Evolutionary conservation across 1,140 invertebrate species (phyloP).

Genomic region (Holotrichia oblita): DNA sequence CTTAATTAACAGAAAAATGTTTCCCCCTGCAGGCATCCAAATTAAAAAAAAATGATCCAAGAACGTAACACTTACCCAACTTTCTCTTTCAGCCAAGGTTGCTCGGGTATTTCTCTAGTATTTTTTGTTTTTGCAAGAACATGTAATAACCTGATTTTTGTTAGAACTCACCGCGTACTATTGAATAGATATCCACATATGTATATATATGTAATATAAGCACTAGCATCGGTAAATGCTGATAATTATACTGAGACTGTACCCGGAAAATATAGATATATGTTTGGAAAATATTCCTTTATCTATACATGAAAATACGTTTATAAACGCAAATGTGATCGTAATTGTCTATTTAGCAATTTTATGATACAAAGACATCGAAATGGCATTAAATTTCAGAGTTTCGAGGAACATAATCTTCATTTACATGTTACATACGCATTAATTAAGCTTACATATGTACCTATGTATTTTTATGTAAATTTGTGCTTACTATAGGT

Average conservation of each 20-base stretch:
- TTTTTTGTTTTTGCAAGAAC: not conserved
- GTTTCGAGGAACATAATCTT: not conserved
- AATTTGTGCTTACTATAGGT: too few relatives aligned
- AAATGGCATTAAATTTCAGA: not conserved
- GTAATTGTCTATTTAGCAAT: not conserved
- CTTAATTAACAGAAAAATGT: not conserved
- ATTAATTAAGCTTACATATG: too few relatives aligned
- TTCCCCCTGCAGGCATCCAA: not conserved
- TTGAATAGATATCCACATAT: not conserved
- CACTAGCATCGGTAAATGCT: not conserved
- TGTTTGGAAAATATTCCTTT: not conserved
- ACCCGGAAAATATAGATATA: not conserved
- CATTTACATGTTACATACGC: too few relatives aligned
- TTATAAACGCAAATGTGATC: not conserved
- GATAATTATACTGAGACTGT: not conserved
- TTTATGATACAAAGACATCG: not conserved
- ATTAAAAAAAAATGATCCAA: not conserved
- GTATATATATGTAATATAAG: not conserved
- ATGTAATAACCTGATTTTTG: conserved; percentile 8
- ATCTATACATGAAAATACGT: conserved; percentile 5
- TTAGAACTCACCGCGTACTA: not conserved
- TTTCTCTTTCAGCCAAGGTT: conserved; percentile 16
- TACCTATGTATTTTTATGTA: too few relatives aligned
- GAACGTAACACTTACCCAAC: conserved; percentile 11
- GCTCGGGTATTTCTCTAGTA: not conserved